These are phyloP conservation scores for Ectemnius lituratus DNA, from an alignment of 2,888 invertebrate species.

Conservation along the genomic window DNA sequence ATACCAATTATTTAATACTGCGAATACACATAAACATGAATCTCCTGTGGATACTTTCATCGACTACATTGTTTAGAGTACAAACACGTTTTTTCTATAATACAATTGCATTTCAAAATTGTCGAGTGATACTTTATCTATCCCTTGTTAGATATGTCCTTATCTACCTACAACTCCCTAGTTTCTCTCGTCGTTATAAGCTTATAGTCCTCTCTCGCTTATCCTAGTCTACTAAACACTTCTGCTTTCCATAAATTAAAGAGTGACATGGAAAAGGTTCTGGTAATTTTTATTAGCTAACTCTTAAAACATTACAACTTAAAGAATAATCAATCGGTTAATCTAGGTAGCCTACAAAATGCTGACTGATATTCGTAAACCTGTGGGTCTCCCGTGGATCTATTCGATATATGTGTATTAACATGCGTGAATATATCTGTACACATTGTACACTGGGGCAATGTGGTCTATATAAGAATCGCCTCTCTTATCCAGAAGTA, in stretches of 20 bases:
- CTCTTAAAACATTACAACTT: conserved; percentile 76
- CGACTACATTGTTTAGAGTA: conserved; percentile 62
- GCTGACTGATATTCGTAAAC: conserved; percentile 53
- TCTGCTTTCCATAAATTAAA: conserved; percentile 62
- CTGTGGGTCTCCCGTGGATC: conserved; percentile 32
- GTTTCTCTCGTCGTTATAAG: conserved; percentile 35
- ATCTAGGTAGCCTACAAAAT: conserved; percentile 72
- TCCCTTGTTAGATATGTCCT: conserved; percentile 33
- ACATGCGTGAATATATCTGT: neutral
- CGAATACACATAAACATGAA: conserved; percentile 67
- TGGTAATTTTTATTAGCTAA: conserved; percentile 76
- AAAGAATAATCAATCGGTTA: conserved; percentile 62
- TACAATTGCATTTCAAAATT: conserved; percentile 32
- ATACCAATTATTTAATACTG: conserved; percentile 73
- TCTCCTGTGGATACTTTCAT: conserved; percentile 46
- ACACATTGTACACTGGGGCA: conserved; percentile 26
- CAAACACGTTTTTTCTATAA: conserved; percentile 51
- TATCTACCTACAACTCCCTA: conserved; percentile 44
- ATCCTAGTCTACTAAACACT: conserved; percentile 48
- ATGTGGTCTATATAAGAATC: conserved; percentile 55
- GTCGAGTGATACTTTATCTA: conserved; percentile 29
- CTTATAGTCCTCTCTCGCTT: conserved; percentile 41
- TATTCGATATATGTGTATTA: neutral
- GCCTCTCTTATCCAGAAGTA: conserved; percentile 40
- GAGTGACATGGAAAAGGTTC: conserved; percentile 72